Evolutionary conservation across 2,113 vertebrate genomes (phyloP).

Genomic region (Hepsetus odoe): DNA sequence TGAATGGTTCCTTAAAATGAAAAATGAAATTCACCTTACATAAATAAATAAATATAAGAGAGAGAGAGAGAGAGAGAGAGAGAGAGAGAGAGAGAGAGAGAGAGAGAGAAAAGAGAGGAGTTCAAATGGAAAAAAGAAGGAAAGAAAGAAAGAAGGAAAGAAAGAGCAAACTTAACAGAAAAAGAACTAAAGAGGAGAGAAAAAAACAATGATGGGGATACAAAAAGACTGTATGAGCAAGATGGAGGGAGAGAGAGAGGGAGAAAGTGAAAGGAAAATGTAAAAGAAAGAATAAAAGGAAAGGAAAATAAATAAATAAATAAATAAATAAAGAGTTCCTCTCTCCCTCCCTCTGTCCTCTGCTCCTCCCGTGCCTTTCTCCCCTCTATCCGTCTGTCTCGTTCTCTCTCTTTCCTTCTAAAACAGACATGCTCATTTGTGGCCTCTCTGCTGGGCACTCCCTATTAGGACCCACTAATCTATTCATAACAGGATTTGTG

Average conservation of each 20-base stretch:
- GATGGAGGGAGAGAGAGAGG: slow-evolving; percentile 34
- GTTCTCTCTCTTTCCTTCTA: not conserved
- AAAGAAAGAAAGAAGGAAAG: too few relatives aligned
- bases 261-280: not conserved
- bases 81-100: too few relatives aligned
- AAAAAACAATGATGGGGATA: not conserved
- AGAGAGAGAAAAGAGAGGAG: too few relatives aligned
- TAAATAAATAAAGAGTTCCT: too few relatives aligned
- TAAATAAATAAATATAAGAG: too few relatives aligned
- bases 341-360: not conserved
- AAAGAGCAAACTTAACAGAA: not conserved
- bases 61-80: too few relatives aligned
- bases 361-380: too few relatives aligned
- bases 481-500: slow-evolving; percentile 22
- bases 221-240: slow-evolving; percentile 1
- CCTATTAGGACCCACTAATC: slow-evolving; percentile 11
- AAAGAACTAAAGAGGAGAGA: slow-evolving; percentile 12
- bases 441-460: not conserved
- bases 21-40: too few relatives aligned
- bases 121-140: too few relatives aligned
- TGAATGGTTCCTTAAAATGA: too few relatives aligned
- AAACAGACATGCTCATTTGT: not conserved
- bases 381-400: slow-evolving; percentile 6
- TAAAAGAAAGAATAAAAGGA: too few relatives aligned
- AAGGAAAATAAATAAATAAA: too few relatives aligned